Conservation (phyloP, 2,113 vertebrate genomes). For the Trogon melanurus region DNA sequence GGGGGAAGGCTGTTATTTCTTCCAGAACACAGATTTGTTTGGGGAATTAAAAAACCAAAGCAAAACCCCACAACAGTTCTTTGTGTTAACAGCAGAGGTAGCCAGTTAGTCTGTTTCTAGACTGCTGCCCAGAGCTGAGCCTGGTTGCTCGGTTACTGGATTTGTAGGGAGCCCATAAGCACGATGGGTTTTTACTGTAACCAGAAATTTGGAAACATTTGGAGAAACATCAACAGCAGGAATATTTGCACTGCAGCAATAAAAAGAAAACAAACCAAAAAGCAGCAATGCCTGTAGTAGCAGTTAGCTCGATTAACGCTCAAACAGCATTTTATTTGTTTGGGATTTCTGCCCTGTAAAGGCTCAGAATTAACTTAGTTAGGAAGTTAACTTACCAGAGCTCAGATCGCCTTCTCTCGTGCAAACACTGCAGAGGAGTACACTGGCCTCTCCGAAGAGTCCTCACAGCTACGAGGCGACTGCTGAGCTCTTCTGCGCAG, state of each 20-base stretch:
- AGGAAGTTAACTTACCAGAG: background rate
- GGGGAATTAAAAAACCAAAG: background rate
- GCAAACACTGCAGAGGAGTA: background rate
- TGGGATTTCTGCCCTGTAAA: background rate
- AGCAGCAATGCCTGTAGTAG: background rate
- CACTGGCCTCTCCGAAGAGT: background rate
- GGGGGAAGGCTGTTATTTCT: background rate
- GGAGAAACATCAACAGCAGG: background rate
- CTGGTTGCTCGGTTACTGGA: background rate
- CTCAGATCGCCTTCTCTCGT: accelerated
- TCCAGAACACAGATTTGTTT: background rate
- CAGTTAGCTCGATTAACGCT: background rate
- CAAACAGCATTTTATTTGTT: accelerated
- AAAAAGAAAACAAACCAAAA: background rate
- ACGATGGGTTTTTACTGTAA: background rate
- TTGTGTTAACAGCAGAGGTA: background rate
- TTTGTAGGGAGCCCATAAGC: background rate
- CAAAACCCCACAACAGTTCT: accelerated
- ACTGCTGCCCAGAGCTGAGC: background rate
- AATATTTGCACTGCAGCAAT: accelerated
- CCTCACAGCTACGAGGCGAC: background rate
- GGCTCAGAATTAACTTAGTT: accelerated
- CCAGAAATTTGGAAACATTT: background rate
- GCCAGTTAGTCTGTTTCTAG: background rate
- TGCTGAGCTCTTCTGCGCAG: background rate